Conservation (phyloP, 35 echinoderm and acorn worm species). For the Hemicentrotus pulcherrimus region DNA sequence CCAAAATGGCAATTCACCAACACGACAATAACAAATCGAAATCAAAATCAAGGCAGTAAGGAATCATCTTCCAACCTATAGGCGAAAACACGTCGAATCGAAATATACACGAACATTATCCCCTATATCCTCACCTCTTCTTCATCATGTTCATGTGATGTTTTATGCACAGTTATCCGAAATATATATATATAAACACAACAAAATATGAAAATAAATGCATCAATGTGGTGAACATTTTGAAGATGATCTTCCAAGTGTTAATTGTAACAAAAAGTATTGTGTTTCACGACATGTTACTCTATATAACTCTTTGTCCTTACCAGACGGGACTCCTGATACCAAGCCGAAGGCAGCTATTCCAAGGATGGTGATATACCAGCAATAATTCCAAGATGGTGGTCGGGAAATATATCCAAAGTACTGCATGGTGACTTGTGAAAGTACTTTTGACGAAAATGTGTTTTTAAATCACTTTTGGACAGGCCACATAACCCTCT, state of each 20-base stretch:
- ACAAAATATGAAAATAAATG: not conserved
- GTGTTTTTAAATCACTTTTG: no score
- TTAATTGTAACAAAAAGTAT: not conserved
- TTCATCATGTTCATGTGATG: not conserved
- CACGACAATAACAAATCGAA: no score
- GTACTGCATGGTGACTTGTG: not conserved
- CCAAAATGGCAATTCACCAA: no score
- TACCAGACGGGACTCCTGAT: not conserved
- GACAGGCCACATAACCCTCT: not conserved
- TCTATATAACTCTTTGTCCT: not conserved
- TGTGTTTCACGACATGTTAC: no score
- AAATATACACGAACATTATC: no score
- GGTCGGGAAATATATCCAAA: not conserved
- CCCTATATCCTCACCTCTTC: no score
- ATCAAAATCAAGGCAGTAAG: no score
- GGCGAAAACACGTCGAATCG: no score
- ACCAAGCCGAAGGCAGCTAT: not conserved
- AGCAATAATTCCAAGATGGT: slow-evolving; percentile 12
- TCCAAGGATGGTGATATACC: not conserved
- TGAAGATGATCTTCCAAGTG: not conserved
- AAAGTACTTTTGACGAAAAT: not conserved
- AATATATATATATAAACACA: not conserved
- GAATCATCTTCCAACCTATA: no score
- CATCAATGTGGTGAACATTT: not conserved
- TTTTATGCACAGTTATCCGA: not conserved